Base-by-base conservation (phyloP, 2,797 vertebrate species). In the Tenualosa ilisha region DNA sequence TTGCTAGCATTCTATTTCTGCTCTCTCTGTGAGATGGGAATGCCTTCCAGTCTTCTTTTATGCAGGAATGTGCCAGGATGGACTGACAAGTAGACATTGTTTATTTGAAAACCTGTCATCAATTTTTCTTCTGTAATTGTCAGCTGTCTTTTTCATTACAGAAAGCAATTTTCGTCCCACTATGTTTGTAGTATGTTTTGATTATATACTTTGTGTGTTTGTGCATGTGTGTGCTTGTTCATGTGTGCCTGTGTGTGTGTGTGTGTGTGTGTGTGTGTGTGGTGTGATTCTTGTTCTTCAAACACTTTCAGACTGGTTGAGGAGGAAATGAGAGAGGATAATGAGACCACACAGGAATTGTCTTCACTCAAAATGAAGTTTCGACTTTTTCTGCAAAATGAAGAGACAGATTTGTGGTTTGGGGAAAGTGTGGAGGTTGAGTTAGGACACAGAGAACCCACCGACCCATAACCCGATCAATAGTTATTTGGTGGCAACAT, bases 291-390 rank as follows among this genome's bases (percentile, higher is more conserved):
- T 85, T 87, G 40, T 85, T 68, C 51, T 46, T 43, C 72, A 81
- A 83, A 84, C 24, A 86, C 65, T 22, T 24, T 8, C 43, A 7
- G 85, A 8, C 22, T 46, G 81, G 86, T 51, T 83, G 81, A 88
- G 79, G 81, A 84, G 85, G 81, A 83, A 85, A 88, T 81, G 85
- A 83, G 85, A 51, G 65, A 51, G 31, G 59, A 68, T 84, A 82
- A 88, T 40, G 26, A 88, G 84, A 46, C 87, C 83, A 81, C 63
- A 56, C 79, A 81, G 81, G 72, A 86, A 83, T 84, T 59, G 51
- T 63, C 82, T 68, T 20, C 31, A 24, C 40, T 37, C 65, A n/a
- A 37, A 65, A 31, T 65, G 13, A 59, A 63, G 6, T 84, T 50
- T 50, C 13, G 49, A 61, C 31, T 49, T 24, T 13, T 51, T n/a